Percentiles rank a stretch among this genome's conserved stretches.
phyloP scores from a whole-genome alignment of 2,113 vertebrate genomes.

The Xenopus borealis region DNA sequence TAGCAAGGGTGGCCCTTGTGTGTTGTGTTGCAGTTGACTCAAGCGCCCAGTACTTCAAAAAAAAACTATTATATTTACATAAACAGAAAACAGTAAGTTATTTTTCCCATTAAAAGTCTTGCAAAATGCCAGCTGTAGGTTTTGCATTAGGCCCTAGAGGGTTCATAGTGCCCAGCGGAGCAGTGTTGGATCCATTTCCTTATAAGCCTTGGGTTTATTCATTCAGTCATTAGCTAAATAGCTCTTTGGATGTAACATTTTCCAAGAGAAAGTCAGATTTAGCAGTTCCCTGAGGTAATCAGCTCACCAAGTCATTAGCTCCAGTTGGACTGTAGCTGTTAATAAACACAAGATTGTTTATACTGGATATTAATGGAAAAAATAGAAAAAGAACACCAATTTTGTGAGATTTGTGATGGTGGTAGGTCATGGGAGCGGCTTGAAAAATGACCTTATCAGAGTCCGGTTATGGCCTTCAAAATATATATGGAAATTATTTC shows the following conservation, averaged over 20 bases:
- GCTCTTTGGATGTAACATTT: not conserved
- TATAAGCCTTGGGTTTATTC: not conserved
- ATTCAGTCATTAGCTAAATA: not conserved
- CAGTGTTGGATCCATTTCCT: not conserved
- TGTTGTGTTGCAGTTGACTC: no score
- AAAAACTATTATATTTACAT: no score
- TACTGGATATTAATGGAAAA: not conserved
- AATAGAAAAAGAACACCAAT: not conserved
- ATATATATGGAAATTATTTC: not conserved
- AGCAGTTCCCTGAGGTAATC: not conserved
- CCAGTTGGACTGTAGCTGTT: not conserved
- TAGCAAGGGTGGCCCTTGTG: no score
- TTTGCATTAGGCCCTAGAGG: not conserved
- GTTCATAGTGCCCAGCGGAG: not conserved
- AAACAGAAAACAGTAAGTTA: no score
- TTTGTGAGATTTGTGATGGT: not conserved
- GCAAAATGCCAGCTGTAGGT: not conserved
- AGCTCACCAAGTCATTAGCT: not conserved
- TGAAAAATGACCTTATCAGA: not conserved
- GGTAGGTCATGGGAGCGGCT: not conserved
- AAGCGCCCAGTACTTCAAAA: no score
- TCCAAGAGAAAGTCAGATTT: slow-evolving; percentile 4
- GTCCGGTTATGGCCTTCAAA: not conserved
- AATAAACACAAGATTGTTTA: not conserved
- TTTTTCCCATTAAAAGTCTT: no score